Conservation (phyloP, 2,113 vertebrate species). For the Alces alces region DNA sequence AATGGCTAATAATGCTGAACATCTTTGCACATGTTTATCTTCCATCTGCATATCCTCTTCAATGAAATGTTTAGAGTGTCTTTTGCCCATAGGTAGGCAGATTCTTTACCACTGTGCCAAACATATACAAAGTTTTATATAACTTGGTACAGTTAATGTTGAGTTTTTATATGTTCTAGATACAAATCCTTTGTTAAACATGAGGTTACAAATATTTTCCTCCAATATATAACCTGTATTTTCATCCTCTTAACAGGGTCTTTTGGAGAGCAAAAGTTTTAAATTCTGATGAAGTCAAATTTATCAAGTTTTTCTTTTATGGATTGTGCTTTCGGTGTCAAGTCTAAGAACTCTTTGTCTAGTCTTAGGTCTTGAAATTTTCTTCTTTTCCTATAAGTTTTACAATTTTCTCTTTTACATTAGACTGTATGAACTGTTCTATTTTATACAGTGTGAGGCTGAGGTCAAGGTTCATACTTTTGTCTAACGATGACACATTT, state of each 20-base stretch:
- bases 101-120: not conserved
- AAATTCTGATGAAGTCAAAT: not conserved
- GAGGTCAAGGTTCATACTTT: not conserved
- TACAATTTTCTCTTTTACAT: not conserved
- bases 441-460: not conserved
- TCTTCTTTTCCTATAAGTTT: not conserved
- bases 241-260: not conserved
- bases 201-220: not conserved
- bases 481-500: not conserved
- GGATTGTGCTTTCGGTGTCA: not conserved
- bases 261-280: not conserved
- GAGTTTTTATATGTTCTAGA: not conserved
- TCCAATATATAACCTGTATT: not conserved
- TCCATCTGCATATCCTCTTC: not conserved
- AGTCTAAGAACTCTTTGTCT: not conserved
- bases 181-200: not conserved
- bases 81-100: not conserved
- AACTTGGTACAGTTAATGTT: not conserved
- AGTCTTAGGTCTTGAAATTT: not conserved
- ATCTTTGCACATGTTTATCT: not conserved
- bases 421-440: not conserved
- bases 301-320: not conserved
- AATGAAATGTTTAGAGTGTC: not conserved
- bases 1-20: not conserved
- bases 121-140: not conserved